Evolutionary conservation across 2,888 invertebrate species (phyloP), one percentile per base, ranked within the genome.

Genomic region (Zele albiditarsus): DNA sequence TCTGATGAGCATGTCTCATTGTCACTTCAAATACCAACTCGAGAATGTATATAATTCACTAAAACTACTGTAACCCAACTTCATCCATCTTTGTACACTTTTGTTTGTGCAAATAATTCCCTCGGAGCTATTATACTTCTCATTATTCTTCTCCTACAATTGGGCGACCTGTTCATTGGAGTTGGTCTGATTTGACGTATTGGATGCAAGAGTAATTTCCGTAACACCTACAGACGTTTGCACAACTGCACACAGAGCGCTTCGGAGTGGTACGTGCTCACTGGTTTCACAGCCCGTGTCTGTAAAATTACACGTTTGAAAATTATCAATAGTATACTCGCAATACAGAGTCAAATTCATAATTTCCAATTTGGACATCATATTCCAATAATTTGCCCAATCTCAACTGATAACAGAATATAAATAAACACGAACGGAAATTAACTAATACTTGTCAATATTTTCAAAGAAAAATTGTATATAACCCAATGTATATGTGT

Each of bases 151-250:
- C 25, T 12, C 25, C 77, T 87, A 88, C 68, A 88, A 82, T 78
- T 87, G 86, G 67, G 87, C 86, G 74, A 87, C 84, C 79, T 87
- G 86, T 80, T 87, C 87, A 82, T 83, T 85, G 14, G 53, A 25
- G 27, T 73, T 73, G 68, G 84, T 81, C 82, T 84, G 85, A 72
- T 80, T 82, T 71, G 84, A 84, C 73, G 84, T 80, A 82, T 85
- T 85, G 60, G 87, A 84, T 77, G 82, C 80, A 67, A 86, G 80
- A 66, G 88, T 84, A 79, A 88, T 87, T 82, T 88, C 87, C 71
- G 86, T 86, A 49, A 88, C 85, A 53, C 86, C 87, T 42, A 85
- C 84, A 60, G 88, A 86, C 63, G 88, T 87, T 81, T 87, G 87
- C 68, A 86, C 87, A 20, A 87, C 85, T 20, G 86, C 83, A 53